A percentile compares a stretch with the other conserved stretches of the same genome.
Conservation (phyloP, 1,140 invertebrate genomes). For the Drosophila tropicalis region DNA sequence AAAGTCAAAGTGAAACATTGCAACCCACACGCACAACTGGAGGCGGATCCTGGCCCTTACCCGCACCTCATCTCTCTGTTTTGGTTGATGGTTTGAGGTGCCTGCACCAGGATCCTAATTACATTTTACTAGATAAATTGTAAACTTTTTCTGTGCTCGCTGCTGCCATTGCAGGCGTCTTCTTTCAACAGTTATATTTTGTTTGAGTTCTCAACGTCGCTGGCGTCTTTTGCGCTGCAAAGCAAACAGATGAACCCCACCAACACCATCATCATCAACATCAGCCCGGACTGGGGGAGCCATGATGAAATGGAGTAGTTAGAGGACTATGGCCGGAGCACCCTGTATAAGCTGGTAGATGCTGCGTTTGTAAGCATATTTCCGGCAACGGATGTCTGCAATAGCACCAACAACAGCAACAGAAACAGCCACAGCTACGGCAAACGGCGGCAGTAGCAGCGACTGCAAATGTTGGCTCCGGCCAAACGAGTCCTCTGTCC, state of each 20-base stretch:
- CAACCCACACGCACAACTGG: conserved; percentile 28
- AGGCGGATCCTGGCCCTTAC: not conserved
- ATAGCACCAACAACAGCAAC: conserved; percentile 30
- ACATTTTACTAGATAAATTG: conserved; percentile 83
- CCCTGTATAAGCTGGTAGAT: conserved; percentile 52
- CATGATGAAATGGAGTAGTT: not conserved
- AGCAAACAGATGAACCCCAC: conserved; percentile 53
- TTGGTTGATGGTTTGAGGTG: conserved; percentile 28
- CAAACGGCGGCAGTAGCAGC: conserved; percentile 29
- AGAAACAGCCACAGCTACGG: not conserved
- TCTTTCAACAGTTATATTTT: conserved; percentile 77
- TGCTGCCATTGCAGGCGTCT: conserved; percentile 48
- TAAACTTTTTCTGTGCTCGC: conserved; percentile 79
- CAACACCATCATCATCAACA: not conserved
- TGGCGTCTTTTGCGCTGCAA: conserved; percentile 72
- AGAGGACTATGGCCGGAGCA: conserved; percentile 11
- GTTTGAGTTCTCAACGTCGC: conserved; percentile 74
- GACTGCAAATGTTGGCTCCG: conserved; percentile 70
- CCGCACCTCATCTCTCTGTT: not conserved
- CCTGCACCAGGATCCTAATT: conserved; percentile 80
- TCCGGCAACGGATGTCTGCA: conserved; percentile 74
- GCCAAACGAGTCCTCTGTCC: conserved; percentile 58
- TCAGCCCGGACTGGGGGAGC: not conserved
- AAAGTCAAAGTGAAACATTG: conserved; percentile 33
- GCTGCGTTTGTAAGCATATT: conserved; percentile 74